Conservation (phyloP, 2,888 invertebrate genomes). For the Sthenelais limicola region DNA sequence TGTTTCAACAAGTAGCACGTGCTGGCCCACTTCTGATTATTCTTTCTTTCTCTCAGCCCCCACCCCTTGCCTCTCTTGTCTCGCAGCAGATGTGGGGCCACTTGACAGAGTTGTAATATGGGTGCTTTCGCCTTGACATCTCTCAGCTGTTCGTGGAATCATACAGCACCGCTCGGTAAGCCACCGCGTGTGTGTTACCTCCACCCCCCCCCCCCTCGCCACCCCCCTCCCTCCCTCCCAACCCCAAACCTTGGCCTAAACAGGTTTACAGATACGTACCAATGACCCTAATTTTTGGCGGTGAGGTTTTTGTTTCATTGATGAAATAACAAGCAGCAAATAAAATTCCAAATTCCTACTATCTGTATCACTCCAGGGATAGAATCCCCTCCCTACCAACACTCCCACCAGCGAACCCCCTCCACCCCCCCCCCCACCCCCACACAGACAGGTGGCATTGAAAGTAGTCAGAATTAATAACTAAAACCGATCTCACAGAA, state of each 20-base stretch:
- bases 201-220: neutral
- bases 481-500: no score
- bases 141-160: conserved; percentile 18
- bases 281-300: no score
- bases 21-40: neutral
- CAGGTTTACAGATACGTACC: neutral
- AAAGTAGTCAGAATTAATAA: no score
- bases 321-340: no score
- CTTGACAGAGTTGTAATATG: conserved; percentile 2
- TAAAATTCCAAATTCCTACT: no score
- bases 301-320: no score
- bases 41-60: no score
- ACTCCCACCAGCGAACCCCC: neutral
- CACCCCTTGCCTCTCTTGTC: conserved; percentile 1
- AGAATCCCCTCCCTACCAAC: neutral
- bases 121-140: conserved; percentile 9
- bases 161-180: neutral
- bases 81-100: neutral
- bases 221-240: conserved; percentile 4
- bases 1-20: conserved; percentile 30
- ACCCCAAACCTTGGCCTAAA: neutral
- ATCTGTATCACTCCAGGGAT: neutral
- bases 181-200: neutral
- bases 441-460: no score
- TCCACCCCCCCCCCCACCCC: neutral